phyloP scores from a whole-genome alignment of 2,888 invertebrate genomes.

The Ormyrus nitidulus region DNA sequence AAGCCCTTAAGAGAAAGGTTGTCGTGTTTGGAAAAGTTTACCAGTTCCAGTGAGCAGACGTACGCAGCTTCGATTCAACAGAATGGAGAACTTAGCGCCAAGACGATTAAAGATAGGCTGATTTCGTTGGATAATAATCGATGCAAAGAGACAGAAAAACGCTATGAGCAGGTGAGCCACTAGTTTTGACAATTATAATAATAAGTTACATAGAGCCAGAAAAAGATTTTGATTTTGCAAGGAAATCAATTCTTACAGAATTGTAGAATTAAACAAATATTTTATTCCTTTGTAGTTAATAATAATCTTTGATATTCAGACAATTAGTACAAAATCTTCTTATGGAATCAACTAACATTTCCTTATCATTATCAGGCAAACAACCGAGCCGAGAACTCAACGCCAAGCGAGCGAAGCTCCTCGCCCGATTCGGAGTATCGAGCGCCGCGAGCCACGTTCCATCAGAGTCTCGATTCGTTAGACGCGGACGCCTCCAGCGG shows the following conservation, averaged over 20 bases:
- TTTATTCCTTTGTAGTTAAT: no score
- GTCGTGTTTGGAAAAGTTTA: constrained; percentile 68
- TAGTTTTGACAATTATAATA: constrained; percentile 54
- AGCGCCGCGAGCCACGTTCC: constrained; percentile 74
- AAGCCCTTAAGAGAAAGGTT: constrained; percentile 68
- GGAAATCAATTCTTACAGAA: no score
- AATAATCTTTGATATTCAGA: no score
- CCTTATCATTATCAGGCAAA: constrained; percentile 17
- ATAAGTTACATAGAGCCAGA: no score
- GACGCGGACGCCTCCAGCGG: constrained; percentile 78
- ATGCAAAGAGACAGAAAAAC: constrained; percentile 75
- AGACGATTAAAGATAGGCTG: constrained; percentile 76
- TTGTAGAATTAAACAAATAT: no score
- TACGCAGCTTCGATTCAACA: constrained; percentile 52
- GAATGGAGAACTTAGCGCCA: constrained; percentile 62
- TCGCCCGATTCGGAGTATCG: constrained; percentile 73
- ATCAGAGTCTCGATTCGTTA: constrained; percentile 81
- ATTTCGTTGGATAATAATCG: constrained; percentile 77
- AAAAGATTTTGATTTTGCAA: no score
- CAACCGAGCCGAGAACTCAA: constrained; percentile 64
- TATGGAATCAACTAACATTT: no score
- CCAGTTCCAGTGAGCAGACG: constrained; percentile 58
- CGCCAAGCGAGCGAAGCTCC: constrained; percentile 72
- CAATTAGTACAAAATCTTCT: no score
- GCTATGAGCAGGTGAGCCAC: constrained; percentile 66